Evolutionary conservation across 2,888 invertebrate species (phyloP).

Genomic region (Glaucopsyche alexis): DNA sequence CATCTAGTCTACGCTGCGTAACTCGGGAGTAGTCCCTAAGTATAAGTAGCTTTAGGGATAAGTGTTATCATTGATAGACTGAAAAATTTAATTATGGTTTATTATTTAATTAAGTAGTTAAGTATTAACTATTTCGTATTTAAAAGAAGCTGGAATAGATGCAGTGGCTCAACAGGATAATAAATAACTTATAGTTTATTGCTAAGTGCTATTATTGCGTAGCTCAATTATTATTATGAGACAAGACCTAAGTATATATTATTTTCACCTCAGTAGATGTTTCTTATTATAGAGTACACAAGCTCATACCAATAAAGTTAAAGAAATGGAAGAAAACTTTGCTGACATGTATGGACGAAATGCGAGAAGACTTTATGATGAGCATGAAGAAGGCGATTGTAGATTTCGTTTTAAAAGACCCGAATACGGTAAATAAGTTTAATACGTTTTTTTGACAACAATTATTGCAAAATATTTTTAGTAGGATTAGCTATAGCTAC

Average conservation of each 20-base stretch:
- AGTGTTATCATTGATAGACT: too few species aligned
- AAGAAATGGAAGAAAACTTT: constrained; percentile 82
- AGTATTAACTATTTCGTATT: background rate
- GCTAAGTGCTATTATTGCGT: too few species aligned
- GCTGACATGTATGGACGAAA: constrained; percentile 84
- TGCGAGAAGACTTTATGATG: constrained; percentile 91
- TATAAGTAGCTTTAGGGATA: too few species aligned
- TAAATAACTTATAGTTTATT: background rate
- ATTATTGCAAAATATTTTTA: background rate
- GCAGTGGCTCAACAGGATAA: background rate
- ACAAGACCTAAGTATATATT: background rate
- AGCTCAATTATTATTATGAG: too few species aligned
- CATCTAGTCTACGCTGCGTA: background rate
- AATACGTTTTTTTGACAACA: background rate
- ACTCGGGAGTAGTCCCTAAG: too few species aligned
- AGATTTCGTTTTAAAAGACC: constrained; percentile 93
- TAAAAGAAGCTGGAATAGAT: background rate
- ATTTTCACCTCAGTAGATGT: background rate
- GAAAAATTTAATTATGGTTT: too few species aligned
- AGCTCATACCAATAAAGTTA: constrained; percentile 82
- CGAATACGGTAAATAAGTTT: constrained; percentile 65
- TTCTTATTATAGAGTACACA: constrained; percentile 77
- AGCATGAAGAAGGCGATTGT: constrained; percentile 95
- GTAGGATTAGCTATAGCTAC: too few species aligned
- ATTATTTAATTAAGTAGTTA: background rate